Evolutionary conservation across 2,888 invertebrate species (phyloP), one percentile per base, ranked within the genome.

Genomic region (Eristalis tenax): DNA sequence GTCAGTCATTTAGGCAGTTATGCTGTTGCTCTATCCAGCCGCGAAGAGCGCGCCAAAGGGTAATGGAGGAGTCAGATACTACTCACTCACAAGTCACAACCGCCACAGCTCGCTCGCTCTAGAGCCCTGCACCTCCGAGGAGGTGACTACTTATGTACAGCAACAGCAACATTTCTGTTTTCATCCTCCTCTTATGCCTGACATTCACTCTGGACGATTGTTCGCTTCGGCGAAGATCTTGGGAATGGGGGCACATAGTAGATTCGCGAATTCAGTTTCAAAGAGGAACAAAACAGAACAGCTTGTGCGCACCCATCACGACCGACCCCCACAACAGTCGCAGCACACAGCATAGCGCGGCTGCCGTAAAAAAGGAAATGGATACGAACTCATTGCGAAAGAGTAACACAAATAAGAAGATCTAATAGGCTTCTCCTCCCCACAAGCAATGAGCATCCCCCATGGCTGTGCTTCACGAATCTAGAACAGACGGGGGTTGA

Each of bases 171-270:
- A 28, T 87, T 76, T 83, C 50, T 43, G 56, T 74, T 75, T 77
- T 77, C 15, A 32, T 63, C 22, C 32, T 63, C 63, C 28, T 28
- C 32, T n/a, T 32, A 11, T 15, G 28, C 32, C 32, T 63, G 28
- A 35, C 43, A 26, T 59, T 68, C 13, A 26, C 59, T 57, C 23
- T 23, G 57, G 22, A 66, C 43, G 78, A 83, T 71, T 87, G 63
- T 73, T 83, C 87, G 83, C 76, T 83, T 87, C 68, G 76, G 79
- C 83, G 87, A 87, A 87, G 87, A 83, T 87, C 87, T 87, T 83
- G 87, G 87, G 87, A 87, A 87, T 87, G 87, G 83, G 87, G 87
- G 87, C 87, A 87, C 87, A 87, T 87, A 80, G 73, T 80, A 40
- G 3, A 26, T n/a, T n/a, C 32, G 82, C 74, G 78, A 86, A 82